Evolutionary conservation across 2,797 vertebrate species (phyloP), one percentile per base, ranked within the genome.

Genomic region (Arrhamphus sclerolepis): DNA sequence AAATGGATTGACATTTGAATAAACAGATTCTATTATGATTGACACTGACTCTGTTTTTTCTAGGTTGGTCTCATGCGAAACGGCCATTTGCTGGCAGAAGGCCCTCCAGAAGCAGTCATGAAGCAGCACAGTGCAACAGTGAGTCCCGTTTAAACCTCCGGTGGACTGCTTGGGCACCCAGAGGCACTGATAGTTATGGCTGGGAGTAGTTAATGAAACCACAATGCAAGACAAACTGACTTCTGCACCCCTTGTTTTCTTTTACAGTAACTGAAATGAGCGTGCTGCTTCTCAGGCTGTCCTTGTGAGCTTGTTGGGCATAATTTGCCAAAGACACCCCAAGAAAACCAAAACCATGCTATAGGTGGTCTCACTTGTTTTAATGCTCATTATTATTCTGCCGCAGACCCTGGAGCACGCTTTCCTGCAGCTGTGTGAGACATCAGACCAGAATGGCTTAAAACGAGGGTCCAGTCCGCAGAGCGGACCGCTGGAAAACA

Each of bases 11-110:
- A 2, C 10, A 11, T 14, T 38, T 38, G 14, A 14, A 38, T 38
- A 16, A 13, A 14, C 13, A 34, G 13, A 38, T 31, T 31, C 2
- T 31, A 7, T 7, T 31, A 2, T 31, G 9, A 7, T 5, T 38
- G 13, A 16, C 13, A 3, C 34, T 29, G 29, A 3, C 29, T 38
- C 11, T 38, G 11, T 16, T 38, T 34, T 9, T 39, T 82, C 2
- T 39, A 94, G 93, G 93, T 94, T 0, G 93, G 93, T 46, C 88
- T 94, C 56, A 94, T 94, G 93, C 82, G 93, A 59, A 90, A 91
- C 0, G 92, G 93, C 6, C 24, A n/a, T 39, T 63, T 94, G 57
- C 72, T 94, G 70, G 92, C 91, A 40, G 93, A 94, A 73, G 89
- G 87, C 31, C 78, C 87, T 38, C 93, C 93, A 39, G 92, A 93